Evolutionary conservation across 2,113 vertebrate species (phyloP), one percentile per base, ranked within the genome.

Genomic region (Ptilonorhynchus violaceus): DNA sequence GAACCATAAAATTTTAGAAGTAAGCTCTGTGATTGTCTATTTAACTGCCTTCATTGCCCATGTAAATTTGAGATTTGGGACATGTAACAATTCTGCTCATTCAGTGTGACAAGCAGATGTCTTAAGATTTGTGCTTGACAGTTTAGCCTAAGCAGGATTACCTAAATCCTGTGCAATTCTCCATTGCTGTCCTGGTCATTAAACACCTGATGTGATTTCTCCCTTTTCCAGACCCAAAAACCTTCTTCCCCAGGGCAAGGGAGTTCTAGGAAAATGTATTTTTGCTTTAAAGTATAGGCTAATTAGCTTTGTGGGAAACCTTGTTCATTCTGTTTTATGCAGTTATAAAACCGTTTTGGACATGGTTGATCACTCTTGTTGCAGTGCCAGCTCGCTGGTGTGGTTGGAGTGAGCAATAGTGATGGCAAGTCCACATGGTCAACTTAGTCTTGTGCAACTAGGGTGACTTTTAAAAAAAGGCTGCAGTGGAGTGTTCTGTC

Each of bases 321-420:
- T 62, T 83, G 15, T 88, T 92, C 31, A 25, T 93, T 70, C 39
- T 52, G 18, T 80, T 82, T 42, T 13, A 9, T 44, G 52, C 75
- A 90, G 50, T 79, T 5, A 42, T 79, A 66, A 84, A 66, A 52
- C 21, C 16, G 10, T 49, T 47, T 42, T 92, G 50, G 67, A 53
- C 7, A 2, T 33, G 25, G 22, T 17, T 88, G 67, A 31, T 90
- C 10, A 2, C 41, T 64, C 41, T 52, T 70, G 42, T 21, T 85
- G 37, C 0, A 0, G 24, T 85, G 88, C 49, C 70, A 69, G 46
- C 53, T 94, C 1, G 0, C n/a, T 73, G 85, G 18, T 83, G 25
- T 76, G 70, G 8, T 50, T 31, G 33, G 64, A 67, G n/a, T 44
- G 67, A 75, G 9, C n/a, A 68, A 1, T 11, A 62, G 50, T 10